Evolutionary conservation across 2,797 vertebrate genomes (phyloP).

Genomic region (Enteromius trimaculatus): DNA sequence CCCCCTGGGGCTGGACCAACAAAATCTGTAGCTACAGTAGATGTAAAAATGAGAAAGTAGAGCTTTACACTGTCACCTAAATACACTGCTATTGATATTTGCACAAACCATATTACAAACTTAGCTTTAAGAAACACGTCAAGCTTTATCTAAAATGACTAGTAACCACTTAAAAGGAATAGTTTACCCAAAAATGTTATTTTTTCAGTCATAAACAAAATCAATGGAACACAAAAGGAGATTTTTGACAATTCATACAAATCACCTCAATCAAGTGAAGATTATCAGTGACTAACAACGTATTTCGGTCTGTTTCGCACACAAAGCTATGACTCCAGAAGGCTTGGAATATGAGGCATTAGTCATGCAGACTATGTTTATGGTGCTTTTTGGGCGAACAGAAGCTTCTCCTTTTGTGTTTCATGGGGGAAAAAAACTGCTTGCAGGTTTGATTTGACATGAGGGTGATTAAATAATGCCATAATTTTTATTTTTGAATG

Average conservation of each 20-base stretch:
- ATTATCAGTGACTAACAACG: neutral
- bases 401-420: neutral
- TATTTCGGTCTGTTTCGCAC: neutral
- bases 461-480: neutral
- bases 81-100: neutral
- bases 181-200: neutral
- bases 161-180: neutral
- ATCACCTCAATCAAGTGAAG: neutral
- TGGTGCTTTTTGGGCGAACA: neutral
- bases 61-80: conserved; percentile 87
- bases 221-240: neutral
- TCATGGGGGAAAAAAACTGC: neutral
- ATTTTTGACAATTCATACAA: neutral
- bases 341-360: neutral
- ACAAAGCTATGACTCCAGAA: neutral
- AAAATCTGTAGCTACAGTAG: conserved; percentile 90
- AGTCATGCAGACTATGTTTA: neutral
- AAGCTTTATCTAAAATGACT: conserved; percentile 1
- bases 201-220: neutral
- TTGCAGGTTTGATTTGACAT: neutral
- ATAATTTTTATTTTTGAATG: neutral
- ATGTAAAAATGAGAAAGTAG: conserved; percentile 86
- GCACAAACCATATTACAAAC: conserved; percentile 11
- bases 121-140: neutral
- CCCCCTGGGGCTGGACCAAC: conserved; percentile 81